These are phyloP conservation scores for Beris chalybata DNA, from an alignment of 2,888 invertebrate genomes.

Conservation along the genomic window DNA sequence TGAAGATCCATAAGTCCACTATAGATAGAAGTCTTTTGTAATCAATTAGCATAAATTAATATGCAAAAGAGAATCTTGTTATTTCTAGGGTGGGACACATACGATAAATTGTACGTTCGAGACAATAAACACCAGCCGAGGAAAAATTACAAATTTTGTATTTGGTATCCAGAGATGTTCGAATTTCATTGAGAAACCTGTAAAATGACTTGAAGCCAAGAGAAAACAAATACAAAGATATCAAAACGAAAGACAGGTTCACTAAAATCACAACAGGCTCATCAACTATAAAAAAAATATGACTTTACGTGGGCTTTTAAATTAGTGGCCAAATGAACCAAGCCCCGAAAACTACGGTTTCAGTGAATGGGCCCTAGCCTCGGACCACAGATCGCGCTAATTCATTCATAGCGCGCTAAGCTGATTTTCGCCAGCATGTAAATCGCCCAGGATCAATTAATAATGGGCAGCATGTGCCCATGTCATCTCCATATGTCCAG, in stretches of 20 bases:
- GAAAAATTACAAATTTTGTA: slow-evolving; percentile 1
- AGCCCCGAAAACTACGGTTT: too few species aligned
- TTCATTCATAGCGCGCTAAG: too few species aligned
- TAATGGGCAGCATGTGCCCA: slow-evolving; percentile 18
- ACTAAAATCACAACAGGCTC: neutral
- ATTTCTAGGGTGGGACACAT: slow-evolving; percentile 4
- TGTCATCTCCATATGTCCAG: neutral
- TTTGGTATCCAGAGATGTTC: neutral
- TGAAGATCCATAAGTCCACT: slow-evolving; percentile 1
- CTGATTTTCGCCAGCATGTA: neutral
- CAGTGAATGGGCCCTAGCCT: too few species aligned
- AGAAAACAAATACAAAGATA: neutral
- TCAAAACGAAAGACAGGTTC: neutral
- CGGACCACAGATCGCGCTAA: too few species aligned
- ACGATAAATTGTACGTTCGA: slow-evolving; percentile 20
- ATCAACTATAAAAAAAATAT: neutral
- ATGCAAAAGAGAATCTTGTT: slow-evolving; percentile 33
- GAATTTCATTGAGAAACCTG: slow-evolving; percentile 3
- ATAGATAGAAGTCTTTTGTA: slow-evolving; percentile 30
- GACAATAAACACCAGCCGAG: slow-evolving; percentile 23
- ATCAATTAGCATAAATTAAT: slow-evolving; percentile 42
- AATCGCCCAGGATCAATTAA: slow-evolving; percentile 14
- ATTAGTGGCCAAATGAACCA: too few species aligned
- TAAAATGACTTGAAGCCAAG: neutral
- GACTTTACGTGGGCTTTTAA: too few species aligned